Evolutionary conservation across 1,140 invertebrate species (phyloP).

Genomic region (Plutomurus gul): DNA sequence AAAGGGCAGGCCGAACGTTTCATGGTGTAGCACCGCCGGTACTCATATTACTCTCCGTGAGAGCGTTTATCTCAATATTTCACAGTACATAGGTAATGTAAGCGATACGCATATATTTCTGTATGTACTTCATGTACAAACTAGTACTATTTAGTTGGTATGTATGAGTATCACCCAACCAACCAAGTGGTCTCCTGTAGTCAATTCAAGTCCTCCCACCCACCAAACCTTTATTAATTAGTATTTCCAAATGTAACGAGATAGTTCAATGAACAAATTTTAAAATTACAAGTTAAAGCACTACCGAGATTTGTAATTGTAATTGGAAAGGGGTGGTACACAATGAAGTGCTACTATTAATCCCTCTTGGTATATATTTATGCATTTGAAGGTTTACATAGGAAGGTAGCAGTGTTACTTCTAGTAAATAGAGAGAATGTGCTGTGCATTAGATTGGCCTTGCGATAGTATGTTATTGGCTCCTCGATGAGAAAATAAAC

Average conservation of each 20-base stretch:
- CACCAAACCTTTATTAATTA: conserved; percentile 21
- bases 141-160: too few relatives aligned
- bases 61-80: too few relatives aligned
- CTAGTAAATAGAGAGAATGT: too few relatives aligned
- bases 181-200: too few relatives aligned
- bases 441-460: background rate
- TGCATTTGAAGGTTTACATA: too few relatives aligned
- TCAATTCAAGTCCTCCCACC: background rate
- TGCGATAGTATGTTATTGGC: too few relatives aligned
- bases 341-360: background rate
- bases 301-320: conserved; percentile 18
- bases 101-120: too few relatives aligned
- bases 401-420: too few relatives aligned
- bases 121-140: too few relatives aligned
- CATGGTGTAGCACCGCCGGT: background rate
- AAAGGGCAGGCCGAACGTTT: conserved; percentile 3
- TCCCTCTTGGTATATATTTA: too few relatives aligned
- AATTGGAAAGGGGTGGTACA: background rate
- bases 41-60: too few relatives aligned
- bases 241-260: conserved; percentile 10
- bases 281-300: background rate
- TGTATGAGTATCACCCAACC: background rate
- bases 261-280: conserved; percentile 28
- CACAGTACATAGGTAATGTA: too few relatives aligned
- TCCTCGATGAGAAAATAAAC: background rate